A percentile compares a stretch with the other conserved stretches of the same genome.
phyloP scores from a whole-genome alignment of 2,797 vertebrate species.

The Poeciliopsis infans region DNA sequence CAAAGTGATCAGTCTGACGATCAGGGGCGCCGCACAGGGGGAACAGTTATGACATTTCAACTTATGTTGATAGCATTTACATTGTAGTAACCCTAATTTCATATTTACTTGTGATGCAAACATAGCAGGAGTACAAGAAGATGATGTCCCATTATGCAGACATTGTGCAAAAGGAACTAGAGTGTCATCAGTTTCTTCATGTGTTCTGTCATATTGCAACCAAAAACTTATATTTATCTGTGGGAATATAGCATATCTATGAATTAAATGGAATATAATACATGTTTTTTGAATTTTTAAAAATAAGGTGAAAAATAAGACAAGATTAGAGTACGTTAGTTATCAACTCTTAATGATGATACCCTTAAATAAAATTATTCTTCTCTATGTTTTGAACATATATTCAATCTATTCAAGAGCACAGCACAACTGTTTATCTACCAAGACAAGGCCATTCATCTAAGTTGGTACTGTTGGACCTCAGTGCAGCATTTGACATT shows the following conservation, averaged over 20 bases:
- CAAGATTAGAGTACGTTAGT: background rate
- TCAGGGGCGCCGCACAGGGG: background rate
- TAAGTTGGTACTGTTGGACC: too few species aligned
- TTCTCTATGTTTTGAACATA: background rate
- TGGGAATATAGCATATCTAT: background rate
- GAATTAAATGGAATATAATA: background rate
- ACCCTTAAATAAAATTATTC: background rate
- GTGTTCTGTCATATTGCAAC: background rate
- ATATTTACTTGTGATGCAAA: background rate
- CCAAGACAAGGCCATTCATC: too few species aligned
- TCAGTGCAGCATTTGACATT: too few species aligned
- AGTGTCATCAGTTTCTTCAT: background rate
- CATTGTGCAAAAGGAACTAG: background rate
- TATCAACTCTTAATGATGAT: background rate
- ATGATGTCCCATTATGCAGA: background rate
- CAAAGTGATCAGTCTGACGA: background rate
- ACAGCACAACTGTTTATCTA: background rate
- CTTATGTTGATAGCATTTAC: background rate
- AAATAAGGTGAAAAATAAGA: background rate
- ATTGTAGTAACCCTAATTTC: background rate
- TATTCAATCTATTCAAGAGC: background rate
- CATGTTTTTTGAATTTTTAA: background rate
- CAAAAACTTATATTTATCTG: background rate
- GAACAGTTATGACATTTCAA: too few species aligned
- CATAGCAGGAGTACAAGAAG: background rate